phyloP scores from a whole-genome alignment of 1,140 invertebrate genomes.

The Idris sp. region DNA sequence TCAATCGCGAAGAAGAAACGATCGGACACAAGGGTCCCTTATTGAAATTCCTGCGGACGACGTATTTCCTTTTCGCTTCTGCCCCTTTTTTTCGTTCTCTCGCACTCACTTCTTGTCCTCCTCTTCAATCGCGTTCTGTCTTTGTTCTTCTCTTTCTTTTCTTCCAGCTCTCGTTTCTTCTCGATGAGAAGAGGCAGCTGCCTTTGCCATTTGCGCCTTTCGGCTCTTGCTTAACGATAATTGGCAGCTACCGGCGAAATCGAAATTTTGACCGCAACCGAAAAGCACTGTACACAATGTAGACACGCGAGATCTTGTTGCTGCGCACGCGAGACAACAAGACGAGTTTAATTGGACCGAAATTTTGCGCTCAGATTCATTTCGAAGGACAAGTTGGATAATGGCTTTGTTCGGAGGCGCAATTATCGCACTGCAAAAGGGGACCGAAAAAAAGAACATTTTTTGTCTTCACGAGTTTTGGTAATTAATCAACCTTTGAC shows the following conservation, averaged over 20 bases:
- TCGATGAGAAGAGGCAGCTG: too few species aligned
- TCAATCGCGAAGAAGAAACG: slow-evolving; percentile 65
- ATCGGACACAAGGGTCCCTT: slow-evolving; percentile 67
- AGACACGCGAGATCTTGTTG: slow-evolving; percentile 50
- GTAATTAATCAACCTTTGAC: too few species aligned
- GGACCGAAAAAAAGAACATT: too few species aligned
- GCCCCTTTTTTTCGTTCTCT: slow-evolving; percentile 12
- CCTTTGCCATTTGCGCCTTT: slow-evolving; percentile 61
- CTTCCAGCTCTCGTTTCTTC: slow-evolving; percentile 1
- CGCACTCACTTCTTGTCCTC: neutral
- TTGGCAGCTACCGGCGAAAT: slow-evolving; percentile 69
- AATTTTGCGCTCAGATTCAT: slow-evolving; percentile 30
- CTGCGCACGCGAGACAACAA: slow-evolving; percentile 27
- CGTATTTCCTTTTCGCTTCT: slow-evolving; percentile 63
- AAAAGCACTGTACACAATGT: slow-evolving; percentile 39
- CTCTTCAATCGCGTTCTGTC: neutral
- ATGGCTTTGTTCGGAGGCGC: slow-evolving; percentile 30
- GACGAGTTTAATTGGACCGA: slow-evolving; percentile 39
- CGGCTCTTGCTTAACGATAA: slow-evolving; percentile 74
- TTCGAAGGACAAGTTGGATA: slow-evolving; percentile 19
- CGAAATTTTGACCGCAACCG: slow-evolving; percentile 50
- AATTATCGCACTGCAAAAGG: slow-evolving; percentile 10
- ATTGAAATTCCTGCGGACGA: slow-evolving; percentile 67
- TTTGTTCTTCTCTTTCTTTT: slow-evolving; percentile 1
- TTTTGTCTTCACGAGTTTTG: too few species aligned